phyloP scores from a whole-genome alignment of 2,797 vertebrate species.

The Apogon talboti region DNA sequence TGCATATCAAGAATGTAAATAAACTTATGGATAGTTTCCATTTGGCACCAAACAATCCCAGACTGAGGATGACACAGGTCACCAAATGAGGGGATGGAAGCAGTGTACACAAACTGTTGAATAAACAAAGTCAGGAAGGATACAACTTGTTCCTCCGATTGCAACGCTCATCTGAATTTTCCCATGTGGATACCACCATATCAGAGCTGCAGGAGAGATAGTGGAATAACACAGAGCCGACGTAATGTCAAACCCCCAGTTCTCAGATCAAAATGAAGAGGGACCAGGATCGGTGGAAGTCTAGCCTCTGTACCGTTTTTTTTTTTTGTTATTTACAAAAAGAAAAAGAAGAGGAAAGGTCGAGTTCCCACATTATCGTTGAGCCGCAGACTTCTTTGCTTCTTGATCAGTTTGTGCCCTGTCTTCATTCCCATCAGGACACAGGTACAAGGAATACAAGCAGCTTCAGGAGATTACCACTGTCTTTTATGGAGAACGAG shows the following conservation, averaged over 20 bases:
- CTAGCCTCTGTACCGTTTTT: constrained; percentile 23
- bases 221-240: constrained; percentile 24
- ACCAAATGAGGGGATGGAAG: constrained; percentile 34
- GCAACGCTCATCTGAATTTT: constrained; percentile 56
- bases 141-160: constrained; percentile 64
- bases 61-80: constrained; percentile 6
- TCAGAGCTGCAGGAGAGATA: constrained; percentile 50
- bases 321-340: constrained; percentile 33
- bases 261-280: constrained; percentile 43
- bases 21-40: constrained; percentile 31
- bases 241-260: constrained; percentile 13
- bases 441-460: constrained; percentile 14
- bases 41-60: constrained; percentile 16
- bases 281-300: not conserved
- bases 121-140: constrained; percentile 83
- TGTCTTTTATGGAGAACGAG: constrained; percentile 1
- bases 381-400: constrained; percentile 5
- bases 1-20: constrained; percentile 44
- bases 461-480: constrained; percentile 7
- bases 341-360: constrained; percentile 14
- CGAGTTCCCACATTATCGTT: constrained; percentile 24
- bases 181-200: constrained; percentile 51
- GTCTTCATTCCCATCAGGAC: constrained; percentile 26
- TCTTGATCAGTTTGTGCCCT: not conserved
- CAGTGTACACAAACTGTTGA: constrained; percentile 48